phyloP scores from a whole-genome alignment of 2,113 vertebrate species.

The Oryzias melastigma region DNA sequence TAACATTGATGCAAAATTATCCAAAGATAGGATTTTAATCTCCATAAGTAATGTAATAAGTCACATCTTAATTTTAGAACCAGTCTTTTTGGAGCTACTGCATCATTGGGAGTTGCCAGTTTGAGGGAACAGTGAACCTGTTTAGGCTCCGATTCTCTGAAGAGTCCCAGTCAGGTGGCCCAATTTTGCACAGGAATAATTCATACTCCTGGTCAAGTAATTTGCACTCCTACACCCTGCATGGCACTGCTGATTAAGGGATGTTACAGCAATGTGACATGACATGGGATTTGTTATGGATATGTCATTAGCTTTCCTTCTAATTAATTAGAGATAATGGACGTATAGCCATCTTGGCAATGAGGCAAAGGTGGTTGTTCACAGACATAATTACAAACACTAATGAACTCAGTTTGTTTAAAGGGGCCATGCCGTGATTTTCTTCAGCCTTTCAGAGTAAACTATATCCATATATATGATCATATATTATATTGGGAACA shows the following conservation, averaged over 20 bases:
- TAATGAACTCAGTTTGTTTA: no score
- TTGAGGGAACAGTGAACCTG: constrained; percentile 29
- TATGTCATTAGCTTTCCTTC: constrained; percentile 13
- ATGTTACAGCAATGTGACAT: constrained; percentile 19
- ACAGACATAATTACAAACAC: no score
- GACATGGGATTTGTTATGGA: constrained; percentile 22
- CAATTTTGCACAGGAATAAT: constrained; percentile 3
- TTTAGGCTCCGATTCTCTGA: constrained; percentile 12
- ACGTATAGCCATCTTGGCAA: constrained; percentile 31
- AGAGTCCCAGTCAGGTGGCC: constrained; percentile 12
- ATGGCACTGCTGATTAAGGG: constrained; percentile 2
- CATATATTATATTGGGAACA: no score
- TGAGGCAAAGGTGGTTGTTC: no score
- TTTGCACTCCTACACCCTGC: constrained; percentile 1
- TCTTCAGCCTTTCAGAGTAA: no score
- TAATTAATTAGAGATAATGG: constrained; percentile 40
- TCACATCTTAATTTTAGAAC: constrained; percentile 29
- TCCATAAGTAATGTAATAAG: constrained; percentile 52
- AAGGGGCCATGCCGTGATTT: no score
- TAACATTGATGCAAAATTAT: constrained; percentile 49
- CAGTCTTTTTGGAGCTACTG: constrained; percentile 29
- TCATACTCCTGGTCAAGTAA: constrained; percentile 5
- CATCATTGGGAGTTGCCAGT: constrained; percentile 26
- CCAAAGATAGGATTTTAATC: constrained; percentile 40
- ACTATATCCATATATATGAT: no score